Conservation (phyloP, 1,140 invertebrate genomes). For the Lineus longissimus region DNA sequence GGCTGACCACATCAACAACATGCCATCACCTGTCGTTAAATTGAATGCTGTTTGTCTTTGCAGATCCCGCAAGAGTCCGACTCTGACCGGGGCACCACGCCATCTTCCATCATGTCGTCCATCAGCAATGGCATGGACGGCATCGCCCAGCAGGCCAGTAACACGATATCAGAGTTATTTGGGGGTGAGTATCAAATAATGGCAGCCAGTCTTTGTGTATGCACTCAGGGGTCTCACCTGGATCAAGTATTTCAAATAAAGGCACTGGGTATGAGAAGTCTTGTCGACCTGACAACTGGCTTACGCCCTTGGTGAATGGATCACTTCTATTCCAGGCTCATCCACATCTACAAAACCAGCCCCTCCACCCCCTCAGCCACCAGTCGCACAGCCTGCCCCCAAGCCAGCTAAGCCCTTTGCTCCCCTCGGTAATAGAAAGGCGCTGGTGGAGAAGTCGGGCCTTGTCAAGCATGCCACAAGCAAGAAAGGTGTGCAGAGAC, state of each 20-base stretch:
- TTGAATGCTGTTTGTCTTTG: not conserved
- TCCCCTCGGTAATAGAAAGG: conserved; percentile 62
- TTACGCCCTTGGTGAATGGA: too few species aligned
- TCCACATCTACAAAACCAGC: conserved; percentile 3
- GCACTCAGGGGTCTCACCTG: too few species aligned
- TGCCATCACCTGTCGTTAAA: too few species aligned
- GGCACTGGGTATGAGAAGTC: too few species aligned
- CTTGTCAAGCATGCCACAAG: conserved; percentile 73
- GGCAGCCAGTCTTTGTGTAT: not conserved
- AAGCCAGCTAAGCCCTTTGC: conserved; percentile 45
- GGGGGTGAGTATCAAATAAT: conserved; percentile 8
- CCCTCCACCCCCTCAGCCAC: not conserved
- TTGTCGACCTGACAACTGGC: too few species aligned
- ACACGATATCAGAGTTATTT: conserved; percentile 21
- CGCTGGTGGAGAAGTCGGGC: conserved; percentile 82
- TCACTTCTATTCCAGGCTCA: not conserved
- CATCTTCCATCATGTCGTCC: conserved; percentile 44
- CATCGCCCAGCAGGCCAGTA: conserved; percentile 18
- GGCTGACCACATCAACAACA: too few species aligned
- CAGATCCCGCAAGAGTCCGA: not conserved
- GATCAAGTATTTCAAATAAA: too few species aligned
- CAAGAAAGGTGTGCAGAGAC: conserved; percentile 34
- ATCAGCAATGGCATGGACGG: conserved; percentile 45
- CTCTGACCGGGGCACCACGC: conserved; percentile 22
- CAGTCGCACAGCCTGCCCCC: not conserved